These are phyloP conservation scores for Phasianus colchicus DNA, from an alignment of 2,113 vertebrate genomes.

Conservation along the genomic window DNA sequence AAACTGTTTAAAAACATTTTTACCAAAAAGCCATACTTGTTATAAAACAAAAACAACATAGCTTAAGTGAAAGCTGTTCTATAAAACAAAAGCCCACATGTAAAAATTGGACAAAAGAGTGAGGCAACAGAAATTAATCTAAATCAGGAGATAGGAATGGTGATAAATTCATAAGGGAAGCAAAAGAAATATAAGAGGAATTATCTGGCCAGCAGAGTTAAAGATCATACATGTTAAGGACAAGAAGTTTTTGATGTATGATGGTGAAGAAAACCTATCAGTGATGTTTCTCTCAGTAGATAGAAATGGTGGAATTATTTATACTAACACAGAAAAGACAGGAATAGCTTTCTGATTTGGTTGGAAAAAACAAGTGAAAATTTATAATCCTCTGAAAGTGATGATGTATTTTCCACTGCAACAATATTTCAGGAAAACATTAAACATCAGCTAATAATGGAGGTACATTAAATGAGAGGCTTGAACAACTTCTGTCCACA, in stretches of 20 bases:
- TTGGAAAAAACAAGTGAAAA: constrained; percentile 18
- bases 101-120: constrained; percentile 7
- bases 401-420: constrained; percentile 51
- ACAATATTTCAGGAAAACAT: constrained; percentile 43
- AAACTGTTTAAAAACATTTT: constrained; percentile 54
- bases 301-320: constrained; percentile 9
- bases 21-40: constrained; percentile 5
- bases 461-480: constrained; percentile 30
- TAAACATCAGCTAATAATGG: constrained; percentile 22
- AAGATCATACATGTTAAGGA: neutral
- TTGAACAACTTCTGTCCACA: constrained; percentile 36
- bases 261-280: neutral
- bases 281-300: neutral
- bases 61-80: constrained; percentile 43
- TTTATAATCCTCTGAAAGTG: neutral
- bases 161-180: neutral
- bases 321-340: neutral
- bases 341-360: neutral
- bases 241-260: neutral
- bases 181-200: neutral
- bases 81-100: neutral
- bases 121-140: constrained; percentile 19
- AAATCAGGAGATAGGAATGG: constrained; percentile 34
- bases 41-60: constrained; percentile 35
- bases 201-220: neutral